These are phyloP conservation scores for Puntigrus tetrazona DNA, from an alignment of 2,113 vertebrate species.

Conservation along the genomic window DNA sequence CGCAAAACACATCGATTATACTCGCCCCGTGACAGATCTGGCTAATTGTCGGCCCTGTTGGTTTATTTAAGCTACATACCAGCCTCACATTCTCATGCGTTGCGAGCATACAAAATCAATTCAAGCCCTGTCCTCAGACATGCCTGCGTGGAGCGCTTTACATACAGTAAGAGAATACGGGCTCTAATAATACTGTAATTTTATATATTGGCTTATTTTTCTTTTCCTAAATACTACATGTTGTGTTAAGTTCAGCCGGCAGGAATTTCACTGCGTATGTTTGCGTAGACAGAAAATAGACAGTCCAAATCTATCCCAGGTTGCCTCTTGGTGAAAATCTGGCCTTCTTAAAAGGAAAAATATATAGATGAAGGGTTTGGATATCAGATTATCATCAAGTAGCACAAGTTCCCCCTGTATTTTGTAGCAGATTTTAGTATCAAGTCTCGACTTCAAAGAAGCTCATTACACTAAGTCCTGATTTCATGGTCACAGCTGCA, in stretches of 20 bases:
- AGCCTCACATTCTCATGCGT: conserved; percentile 54
- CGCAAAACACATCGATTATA: conserved; percentile 41
- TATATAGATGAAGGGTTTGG: conserved; percentile 68
- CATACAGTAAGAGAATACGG: conserved; percentile 54
- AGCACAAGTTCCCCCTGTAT: conserved; percentile 73
- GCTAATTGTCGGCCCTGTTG: conserved; percentile 43
- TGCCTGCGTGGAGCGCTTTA: conserved; percentile 55
- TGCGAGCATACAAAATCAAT: conserved; percentile 57
- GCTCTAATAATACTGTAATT: conserved; percentile 73
- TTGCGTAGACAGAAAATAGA: conserved; percentile 72
- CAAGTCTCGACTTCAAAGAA: conserved; percentile 79
- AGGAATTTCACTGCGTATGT: conserved; percentile 62
- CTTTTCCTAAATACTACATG: conserved; percentile 66
- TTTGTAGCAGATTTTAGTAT: conserved; percentile 79
- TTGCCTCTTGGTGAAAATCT: conserved; percentile 62
- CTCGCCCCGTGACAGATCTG: conserved; percentile 40
- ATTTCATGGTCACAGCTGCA: conserved; percentile 82
- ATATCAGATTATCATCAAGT: conserved; percentile 80
- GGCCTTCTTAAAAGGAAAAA: conserved; percentile 67
- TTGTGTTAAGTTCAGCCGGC: conserved; percentile 62
- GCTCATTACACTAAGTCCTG: conserved; percentile 80
- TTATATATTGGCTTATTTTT: conserved; percentile 70
- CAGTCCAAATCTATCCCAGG: conserved; percentile 68
- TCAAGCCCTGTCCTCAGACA: conserved; percentile 55
- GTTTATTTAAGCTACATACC: conserved; percentile 54